phyloP scores from a whole-genome alignment of 2,797 vertebrate species.

The Enteromius treurensis region DNA sequence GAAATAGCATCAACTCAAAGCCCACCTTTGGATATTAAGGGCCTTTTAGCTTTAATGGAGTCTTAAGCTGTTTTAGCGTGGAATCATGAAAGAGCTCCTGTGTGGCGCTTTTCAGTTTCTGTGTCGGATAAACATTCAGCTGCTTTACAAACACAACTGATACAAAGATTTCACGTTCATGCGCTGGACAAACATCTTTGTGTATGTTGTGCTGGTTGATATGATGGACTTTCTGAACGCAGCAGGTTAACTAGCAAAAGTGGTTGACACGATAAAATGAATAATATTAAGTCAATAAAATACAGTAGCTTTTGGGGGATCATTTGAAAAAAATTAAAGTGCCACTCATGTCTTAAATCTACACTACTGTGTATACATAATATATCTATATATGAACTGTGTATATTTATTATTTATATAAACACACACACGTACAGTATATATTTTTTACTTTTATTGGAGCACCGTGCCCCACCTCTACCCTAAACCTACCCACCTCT shows the following conservation, averaged over 20 bases:
- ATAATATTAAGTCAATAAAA: too few relatives aligned
- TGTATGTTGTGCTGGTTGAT: not conserved
- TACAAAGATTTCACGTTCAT: not conserved
- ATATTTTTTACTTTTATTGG: too few relatives aligned
- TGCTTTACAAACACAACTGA: not conserved
- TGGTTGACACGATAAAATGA: too few relatives aligned
- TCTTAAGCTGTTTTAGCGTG: not conserved
- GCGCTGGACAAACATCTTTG: not conserved
- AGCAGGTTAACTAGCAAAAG: not conserved
- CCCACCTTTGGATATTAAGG: slow-evolving; percentile 21
- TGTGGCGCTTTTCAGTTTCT: not conserved
- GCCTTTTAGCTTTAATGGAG: slow-evolving; percentile 29
- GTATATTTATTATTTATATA: too few relatives aligned
- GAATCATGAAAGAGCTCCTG: slow-evolving; percentile 7
- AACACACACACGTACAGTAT: too few relatives aligned
- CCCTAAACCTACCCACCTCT: too few relatives aligned
- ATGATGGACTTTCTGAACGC: not conserved
- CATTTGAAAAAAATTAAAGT: too few relatives aligned
- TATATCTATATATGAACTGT: too few relatives aligned
- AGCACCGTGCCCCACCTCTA: too few relatives aligned
- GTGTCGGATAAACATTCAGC: not conserved
- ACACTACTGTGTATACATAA: too few relatives aligned
- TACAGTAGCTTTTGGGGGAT: too few relatives aligned
- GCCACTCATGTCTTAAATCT: too few relatives aligned
- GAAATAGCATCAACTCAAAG: slow-evolving; percentile 29